Evolutionary conservation across 2,888 invertebrate species (phyloP), one percentile per base, ranked within the genome.

Genomic region (Trichogramma evanescens): DNA sequence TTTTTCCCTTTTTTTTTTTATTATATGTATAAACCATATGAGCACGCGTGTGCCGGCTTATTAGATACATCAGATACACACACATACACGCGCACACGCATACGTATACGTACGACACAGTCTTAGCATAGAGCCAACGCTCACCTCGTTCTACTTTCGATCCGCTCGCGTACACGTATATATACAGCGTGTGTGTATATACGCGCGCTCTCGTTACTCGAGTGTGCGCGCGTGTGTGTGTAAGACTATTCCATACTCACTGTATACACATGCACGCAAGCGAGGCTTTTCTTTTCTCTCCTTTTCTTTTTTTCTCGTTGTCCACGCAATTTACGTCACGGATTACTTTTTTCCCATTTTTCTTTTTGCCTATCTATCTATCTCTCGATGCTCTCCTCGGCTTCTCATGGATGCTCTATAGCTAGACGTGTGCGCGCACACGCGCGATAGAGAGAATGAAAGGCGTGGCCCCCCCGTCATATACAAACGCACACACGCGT

Each of bases 81-180:
- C 48, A 2, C n/a, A n/a, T 6, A n/a, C 48, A 9, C 46, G 4
- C 46, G 6, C 46, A 46, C 46, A 2, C 46, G 2, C 9, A 9
- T 10, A 9, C 46, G 7, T 10, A 9, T 2, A 9, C 44, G 9
- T 44, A 44, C 44, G 39, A 40, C 54, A 26, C 41, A 38, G 46
- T 13, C 45, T 7, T 44, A 44, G n/a, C 40, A 8, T 53, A n/a
- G 40, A 39, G 39, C 9, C 9, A 4, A 38, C 9, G 9, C 26
- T 58, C 43, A 53, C 58, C 58, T 58, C 58, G 58, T 53, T 48
- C 58, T 39, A 58, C 53, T 48, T 58, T 5, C 26, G 48, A 10
- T 6, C 10, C 48, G 26, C 48, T 10, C 10, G 13, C 26, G 51
- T 52, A 6, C 8, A 44, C 9, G 10, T 43, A 39, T 10, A 53